These are phyloP conservation scores for Sussaba pulchella DNA, from an alignment of 2,888 invertebrate species.

Conservation along the genomic window DNA sequence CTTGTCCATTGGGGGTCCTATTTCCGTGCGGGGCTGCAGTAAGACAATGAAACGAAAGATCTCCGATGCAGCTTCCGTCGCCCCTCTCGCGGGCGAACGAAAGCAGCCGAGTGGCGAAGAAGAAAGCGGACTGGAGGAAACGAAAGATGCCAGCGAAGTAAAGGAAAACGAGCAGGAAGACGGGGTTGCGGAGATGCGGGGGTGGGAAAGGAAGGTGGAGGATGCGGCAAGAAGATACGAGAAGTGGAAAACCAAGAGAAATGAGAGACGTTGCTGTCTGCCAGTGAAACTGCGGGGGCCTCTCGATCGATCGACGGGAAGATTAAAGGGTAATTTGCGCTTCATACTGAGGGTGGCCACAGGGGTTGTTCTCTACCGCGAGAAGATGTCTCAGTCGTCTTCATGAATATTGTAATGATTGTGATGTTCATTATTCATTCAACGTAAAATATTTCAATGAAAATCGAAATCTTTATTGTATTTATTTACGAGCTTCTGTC, in stretches of 20 bases:
- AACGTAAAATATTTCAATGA: too few relatives aligned
- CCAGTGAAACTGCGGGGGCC: slow-evolving; percentile 36
- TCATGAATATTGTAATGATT: too few relatives aligned
- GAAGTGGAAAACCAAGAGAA: slow-evolving; percentile 37
- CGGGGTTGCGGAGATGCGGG: not conserved
- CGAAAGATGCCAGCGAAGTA: slow-evolving; percentile 14
- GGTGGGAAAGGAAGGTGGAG: slow-evolving; percentile 10
- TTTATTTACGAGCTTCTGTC: too few relatives aligned
- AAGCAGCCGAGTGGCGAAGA: slow-evolving; percentile 25
- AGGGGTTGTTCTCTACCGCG: slow-evolving; percentile 5
- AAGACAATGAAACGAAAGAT: slow-evolving; percentile 57
- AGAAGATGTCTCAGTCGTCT: slow-evolving; percentile 11
- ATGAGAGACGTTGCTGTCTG: slow-evolving; percentile 36
- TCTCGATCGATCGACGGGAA: slow-evolving; percentile 52
- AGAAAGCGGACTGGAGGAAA: slow-evolving; percentile 13
- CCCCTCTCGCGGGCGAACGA: slow-evolving; percentile 27
- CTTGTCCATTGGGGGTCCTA: not conserved
- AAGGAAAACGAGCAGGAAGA: not conserved
- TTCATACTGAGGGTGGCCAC: slow-evolving; percentile 17
- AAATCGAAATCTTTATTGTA: too few relatives aligned
- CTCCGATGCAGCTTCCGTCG: slow-evolving; percentile 38
- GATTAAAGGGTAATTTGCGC: slow-evolving; percentile 50
- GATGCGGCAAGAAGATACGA: not conserved
- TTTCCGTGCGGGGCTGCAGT: not conserved
- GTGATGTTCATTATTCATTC: too few relatives aligned